Conservation (phyloP, 2,888 invertebrate species). For the Erannis defoliaria region DNA sequence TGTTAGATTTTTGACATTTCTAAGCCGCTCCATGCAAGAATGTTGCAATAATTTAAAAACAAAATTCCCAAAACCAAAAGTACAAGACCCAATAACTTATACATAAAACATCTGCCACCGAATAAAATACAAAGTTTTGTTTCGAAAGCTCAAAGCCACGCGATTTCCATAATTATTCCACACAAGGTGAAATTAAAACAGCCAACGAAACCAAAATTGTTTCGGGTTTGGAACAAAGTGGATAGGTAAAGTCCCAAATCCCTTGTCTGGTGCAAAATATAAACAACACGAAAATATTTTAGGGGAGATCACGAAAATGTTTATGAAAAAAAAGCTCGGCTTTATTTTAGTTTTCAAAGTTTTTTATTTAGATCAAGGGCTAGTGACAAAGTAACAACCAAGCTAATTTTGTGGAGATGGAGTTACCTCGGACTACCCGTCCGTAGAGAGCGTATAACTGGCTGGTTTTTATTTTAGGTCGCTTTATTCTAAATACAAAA, state of each 20-base stretch:
- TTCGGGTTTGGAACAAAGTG: slow-evolving; percentile 18
- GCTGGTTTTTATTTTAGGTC: too few species aligned
- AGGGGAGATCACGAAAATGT: too few species aligned
- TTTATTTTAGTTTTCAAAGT: too few species aligned
- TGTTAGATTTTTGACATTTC: neutral
- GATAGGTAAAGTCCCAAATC: slow-evolving; percentile 9
- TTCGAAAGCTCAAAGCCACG: slow-evolving; percentile 10
- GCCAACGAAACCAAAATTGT: slow-evolving; percentile 21
- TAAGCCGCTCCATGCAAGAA: too few species aligned
- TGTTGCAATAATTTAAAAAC: neutral
- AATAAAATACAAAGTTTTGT: slow-evolving; percentile 9
- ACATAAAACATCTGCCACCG: slow-evolving; percentile 13
- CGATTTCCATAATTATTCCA: slow-evolving; percentile 24
- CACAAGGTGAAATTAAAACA: slow-evolving; percentile 20
- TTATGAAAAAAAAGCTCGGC: too few species aligned
- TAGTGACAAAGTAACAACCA: too few species aligned
- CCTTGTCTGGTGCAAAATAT: slow-evolving; percentile 6
- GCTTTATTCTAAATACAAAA: too few species aligned
- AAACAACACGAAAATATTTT: slow-evolving; percentile 2
- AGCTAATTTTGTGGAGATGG: too few species aligned
- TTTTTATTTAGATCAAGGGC: too few species aligned
- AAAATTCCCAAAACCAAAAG: neutral
- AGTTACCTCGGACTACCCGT: too few species aligned
- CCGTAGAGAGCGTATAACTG: too few species aligned
- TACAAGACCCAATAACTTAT: slow-evolving; percentile 5